These are phyloP conservation scores for Drosophila yakuba DNA, from an alignment of 1,140 invertebrate species.

Conservation along the genomic window DNA sequence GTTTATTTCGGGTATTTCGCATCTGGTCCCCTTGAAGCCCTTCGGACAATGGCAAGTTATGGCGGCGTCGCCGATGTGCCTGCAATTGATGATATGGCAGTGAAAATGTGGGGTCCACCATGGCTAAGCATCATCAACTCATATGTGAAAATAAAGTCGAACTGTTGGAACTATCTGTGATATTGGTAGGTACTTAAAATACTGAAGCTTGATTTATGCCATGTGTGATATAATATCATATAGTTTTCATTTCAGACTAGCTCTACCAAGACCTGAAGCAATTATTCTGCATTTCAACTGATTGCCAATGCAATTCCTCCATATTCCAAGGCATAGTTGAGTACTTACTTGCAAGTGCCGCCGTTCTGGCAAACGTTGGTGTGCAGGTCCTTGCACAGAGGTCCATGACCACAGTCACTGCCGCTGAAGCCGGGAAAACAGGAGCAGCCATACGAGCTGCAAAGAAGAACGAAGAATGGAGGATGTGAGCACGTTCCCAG, in stretches of 20 bases:
- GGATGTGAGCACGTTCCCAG: slow-evolving; percentile 50
- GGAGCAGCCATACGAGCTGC: slow-evolving; percentile 88
- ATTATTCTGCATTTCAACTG: background rate
- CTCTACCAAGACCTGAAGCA: background rate
- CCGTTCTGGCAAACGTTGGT: slow-evolving; percentile 90
- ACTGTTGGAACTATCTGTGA: too few species aligned
- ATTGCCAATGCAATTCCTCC: background rate
- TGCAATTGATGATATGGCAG: slow-evolving; percentile 74
- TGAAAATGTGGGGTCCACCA: slow-evolving; percentile 1
- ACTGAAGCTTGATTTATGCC: too few species aligned
- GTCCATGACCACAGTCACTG: slow-evolving; percentile 89
- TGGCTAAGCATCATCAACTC: background rate
- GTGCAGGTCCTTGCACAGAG: slow-evolving; percentile 88
- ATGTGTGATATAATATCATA: too few species aligned
- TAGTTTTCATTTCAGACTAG: too few species aligned
- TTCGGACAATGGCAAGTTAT: slow-evolving; percentile 88
- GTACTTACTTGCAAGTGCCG: slow-evolving; percentile 90
- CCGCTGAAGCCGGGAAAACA: slow-evolving; percentile 91
- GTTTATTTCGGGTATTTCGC: slow-evolving; percentile 87
- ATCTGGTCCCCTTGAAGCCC: slow-evolving; percentile 88
- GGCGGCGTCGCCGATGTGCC: slow-evolving; percentile 89
- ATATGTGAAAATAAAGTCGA: too few species aligned
- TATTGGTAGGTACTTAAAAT: too few species aligned
- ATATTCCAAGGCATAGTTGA: background rate
- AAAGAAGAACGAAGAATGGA: slow-evolving; percentile 79